Evolutionary conservation across 2,113 vertebrate genomes (phyloP), one percentile per base, ranked within the genome.

Genomic region (Donacobius atricapilla): DNA sequence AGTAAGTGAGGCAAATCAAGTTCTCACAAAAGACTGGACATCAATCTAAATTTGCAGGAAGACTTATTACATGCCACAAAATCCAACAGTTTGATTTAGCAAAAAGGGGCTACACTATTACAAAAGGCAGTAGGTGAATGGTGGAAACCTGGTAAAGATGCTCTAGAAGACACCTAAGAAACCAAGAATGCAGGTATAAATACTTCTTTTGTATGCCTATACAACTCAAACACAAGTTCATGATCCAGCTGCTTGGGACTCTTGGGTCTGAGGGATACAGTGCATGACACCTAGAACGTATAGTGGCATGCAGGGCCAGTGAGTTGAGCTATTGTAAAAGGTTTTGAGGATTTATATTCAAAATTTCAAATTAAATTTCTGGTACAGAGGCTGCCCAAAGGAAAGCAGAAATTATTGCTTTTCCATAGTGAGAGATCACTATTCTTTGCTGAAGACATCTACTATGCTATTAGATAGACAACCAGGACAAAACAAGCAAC

Each of bases 251-350:
- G 57, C 40, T 31, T 56, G 40, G 20, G 40, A 70, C 27, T 45
- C 13, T 4, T 3, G 0, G 8, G 2, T 47, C 47, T 5, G 7
- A 44, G 66, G 4, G 25, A 76, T 1, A 27, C n/a, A 79, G 14
- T 14, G 19, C 40, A 24, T 7, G 15, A 50, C 30, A 37, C 13
- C 15, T 8, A 39, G 21, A 80, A 87, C 3, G 18, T 33, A 53
- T 0, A 57, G 18, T 2, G 12, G 44, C 10, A 86, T 25, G 11
- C 33, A 65, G 8, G 20, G 31, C 11, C 1, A 1, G 16, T 31
- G 50, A 71, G 39, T 0, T 58, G 22, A 87, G n/a, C 57, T 53
- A 57, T 51, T 35, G 51, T 77, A 15, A 17, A 24, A 56, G 39
- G 16, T 30, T 75, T n/a, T 40, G 28, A 65, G n/a, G 19, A 80